phyloP scores from a whole-genome alignment of 2,888 invertebrate genomes.

The Dorcus hopei region DNA sequence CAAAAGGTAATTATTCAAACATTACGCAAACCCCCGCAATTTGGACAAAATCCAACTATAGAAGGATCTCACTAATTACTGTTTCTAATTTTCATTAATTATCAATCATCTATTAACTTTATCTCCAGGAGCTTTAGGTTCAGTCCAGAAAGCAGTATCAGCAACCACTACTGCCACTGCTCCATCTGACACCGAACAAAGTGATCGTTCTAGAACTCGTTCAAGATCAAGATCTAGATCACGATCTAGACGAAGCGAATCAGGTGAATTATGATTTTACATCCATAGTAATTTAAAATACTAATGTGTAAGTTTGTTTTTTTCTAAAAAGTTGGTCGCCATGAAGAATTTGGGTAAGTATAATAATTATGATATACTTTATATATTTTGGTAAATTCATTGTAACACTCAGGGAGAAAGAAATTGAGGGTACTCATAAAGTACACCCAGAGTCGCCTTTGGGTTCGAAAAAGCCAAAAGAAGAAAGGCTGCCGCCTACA shows the following conservation, averaged over 20 bases:
- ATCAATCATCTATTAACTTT: neutral
- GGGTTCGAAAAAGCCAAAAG: conserved; percentile 27
- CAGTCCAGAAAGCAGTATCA: conserved; percentile 11
- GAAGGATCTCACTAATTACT: too few species aligned
- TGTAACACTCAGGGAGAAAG: too few species aligned
- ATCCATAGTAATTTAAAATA: neutral
- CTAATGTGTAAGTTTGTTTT: neutral
- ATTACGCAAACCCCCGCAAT: too few species aligned
- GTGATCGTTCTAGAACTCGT: conserved; percentile 1
- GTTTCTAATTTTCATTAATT: too few species aligned
- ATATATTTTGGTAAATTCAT: too few species aligned
- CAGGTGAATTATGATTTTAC: too few species aligned
- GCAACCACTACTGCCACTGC: neutral
- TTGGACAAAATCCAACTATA: too few species aligned
- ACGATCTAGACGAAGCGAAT: conserved; percentile 1
- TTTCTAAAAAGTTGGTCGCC: conserved; percentile 4
- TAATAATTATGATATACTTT: too few species aligned
- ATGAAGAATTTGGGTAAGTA: conserved; percentile 3
- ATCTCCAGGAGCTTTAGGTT: conserved; percentile 9
- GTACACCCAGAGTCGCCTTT: conserved; percentile 27
- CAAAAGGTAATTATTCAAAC: conserved; percentile 32
- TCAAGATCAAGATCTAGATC: conserved; percentile 14
- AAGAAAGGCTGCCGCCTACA: conserved; percentile 37
- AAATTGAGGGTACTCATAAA: too few species aligned
- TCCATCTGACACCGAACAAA: neutral